Evolutionary conservation across 2,797 vertebrate species (phyloP), one percentile per base, ranked within the genome.

Genomic region (Halcyon smyrnensis): DNA sequence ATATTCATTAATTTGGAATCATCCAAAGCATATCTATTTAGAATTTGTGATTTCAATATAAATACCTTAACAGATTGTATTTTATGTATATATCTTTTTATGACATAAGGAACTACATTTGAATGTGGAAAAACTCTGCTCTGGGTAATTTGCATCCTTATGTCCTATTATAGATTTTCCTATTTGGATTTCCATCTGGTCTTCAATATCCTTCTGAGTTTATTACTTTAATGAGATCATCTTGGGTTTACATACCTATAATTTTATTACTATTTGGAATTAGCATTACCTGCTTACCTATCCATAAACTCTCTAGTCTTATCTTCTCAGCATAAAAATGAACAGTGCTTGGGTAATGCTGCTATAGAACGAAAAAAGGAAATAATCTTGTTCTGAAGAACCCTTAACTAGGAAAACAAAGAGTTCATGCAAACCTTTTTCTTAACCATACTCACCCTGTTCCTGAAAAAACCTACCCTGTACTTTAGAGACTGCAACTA

Each of bases 131-230:
- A 98, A 98, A 95, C 92, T 97, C 95, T 93, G 90, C 71, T 90
- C 92, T 91, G 88, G 64, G 87, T 97, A 96, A 98, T 98, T 98
- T 98, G 97, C 97, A 98, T 98, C 96, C 95, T 97, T 97, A 97
- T 96, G 94, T 97, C 84, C 93, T 75, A 97, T 98, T 98, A 98
- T 95, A 97, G 96, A 97, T 91, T 95, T 82, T 97, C 86, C 95
- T 96, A 97, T 97, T 97, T 97, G 95, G 96, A 97, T 97, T 98
- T 97, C 97, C 98, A 98, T 98, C 97, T 98, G 97, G 90, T 95
- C 94, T 96, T 95, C 95, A 91, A 96, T 93, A 97, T 93, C 79
- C 69, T 96, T 96, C 92, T 89, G 82, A 95, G 74, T 97, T 97
- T 98, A 96, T 97, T 96, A 95, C 75, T 97, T 98, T 97, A 97